phyloP scores from a whole-genome alignment of 2,113 vertebrate species.

The Lichenostomus cassidix region DNA sequence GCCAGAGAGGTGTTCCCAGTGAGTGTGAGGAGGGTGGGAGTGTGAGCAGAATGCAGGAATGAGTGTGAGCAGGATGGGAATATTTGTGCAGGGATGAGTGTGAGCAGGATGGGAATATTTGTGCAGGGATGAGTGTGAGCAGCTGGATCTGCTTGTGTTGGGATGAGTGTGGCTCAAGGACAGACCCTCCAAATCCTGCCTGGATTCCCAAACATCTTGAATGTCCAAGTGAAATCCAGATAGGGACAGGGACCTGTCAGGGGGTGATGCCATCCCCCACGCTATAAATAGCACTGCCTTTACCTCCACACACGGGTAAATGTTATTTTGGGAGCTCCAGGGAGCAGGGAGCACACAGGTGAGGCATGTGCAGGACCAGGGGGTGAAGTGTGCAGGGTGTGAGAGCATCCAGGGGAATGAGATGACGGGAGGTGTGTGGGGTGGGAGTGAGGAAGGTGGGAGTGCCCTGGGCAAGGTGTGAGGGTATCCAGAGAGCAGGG shows the following conservation, averaged over 20 bases:
- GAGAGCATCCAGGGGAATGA: not conserved
- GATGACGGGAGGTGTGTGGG: fast-evolving
- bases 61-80: not conserved
- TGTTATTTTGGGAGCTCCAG: not conserved
- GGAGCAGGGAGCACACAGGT: not conserved
- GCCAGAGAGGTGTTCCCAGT: fast-evolving
- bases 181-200: not conserved
- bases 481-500: not conserved
- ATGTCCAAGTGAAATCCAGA: not conserved
- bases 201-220: not conserved
- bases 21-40: not conserved
- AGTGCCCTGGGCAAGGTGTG: not conserved
- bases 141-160: not conserved
- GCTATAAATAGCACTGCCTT: not conserved
- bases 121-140: not conserved
- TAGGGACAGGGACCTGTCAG: not conserved
- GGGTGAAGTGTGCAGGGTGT: not conserved
- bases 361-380: fast-evolving
- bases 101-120: not conserved
- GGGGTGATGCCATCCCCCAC: not conserved
- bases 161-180: not conserved
- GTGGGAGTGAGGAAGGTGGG: not conserved
- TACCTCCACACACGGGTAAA: not conserved
- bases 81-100: fast-evolving
- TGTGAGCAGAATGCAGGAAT: not conserved